phyloP scores from a whole-genome alignment of 2,888 invertebrate genomes.

The Tetheella fluctuosa region DNA sequence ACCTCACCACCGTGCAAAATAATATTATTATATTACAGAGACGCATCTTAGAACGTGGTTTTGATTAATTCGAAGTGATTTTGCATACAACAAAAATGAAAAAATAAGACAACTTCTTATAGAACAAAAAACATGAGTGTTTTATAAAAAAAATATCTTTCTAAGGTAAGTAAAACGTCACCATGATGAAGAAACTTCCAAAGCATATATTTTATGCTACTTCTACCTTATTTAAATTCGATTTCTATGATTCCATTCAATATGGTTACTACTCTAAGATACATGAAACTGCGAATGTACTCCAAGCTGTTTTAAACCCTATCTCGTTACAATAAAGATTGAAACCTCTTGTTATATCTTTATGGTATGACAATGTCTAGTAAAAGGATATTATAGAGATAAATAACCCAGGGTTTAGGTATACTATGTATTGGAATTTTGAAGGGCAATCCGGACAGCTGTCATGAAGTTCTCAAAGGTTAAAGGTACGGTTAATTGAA shows the following conservation, averaged over 20 bases:
- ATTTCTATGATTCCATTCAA: neutral
- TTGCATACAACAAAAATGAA: too few relatives aligned
- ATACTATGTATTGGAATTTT: neutral
- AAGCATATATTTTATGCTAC: too few relatives aligned
- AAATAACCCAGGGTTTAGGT: neutral
- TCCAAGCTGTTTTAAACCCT: neutral
- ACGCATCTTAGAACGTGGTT: too few relatives aligned
- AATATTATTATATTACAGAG: too few relatives aligned
- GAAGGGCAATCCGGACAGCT: neutral
- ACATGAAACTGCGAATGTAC: neutral
- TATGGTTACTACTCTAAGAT: neutral
- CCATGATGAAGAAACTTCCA: too few relatives aligned
- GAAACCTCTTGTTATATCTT: neutral
- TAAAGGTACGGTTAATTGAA: neutral
- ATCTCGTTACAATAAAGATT: neutral
- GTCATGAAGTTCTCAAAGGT: neutral
- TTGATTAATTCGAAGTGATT: too few relatives aligned
- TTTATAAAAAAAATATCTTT: too few relatives aligned
- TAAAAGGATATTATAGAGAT: neutral
- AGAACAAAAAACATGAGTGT: too few relatives aligned
- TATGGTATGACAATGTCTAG: neutral
- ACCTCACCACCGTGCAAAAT: too few relatives aligned
- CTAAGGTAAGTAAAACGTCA: too few relatives aligned
- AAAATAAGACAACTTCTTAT: too few relatives aligned
- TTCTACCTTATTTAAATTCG: neutral